Evolutionary conservation across 2,113 vertebrate species (phyloP).

Genomic region (Panthera tigris): DNA sequence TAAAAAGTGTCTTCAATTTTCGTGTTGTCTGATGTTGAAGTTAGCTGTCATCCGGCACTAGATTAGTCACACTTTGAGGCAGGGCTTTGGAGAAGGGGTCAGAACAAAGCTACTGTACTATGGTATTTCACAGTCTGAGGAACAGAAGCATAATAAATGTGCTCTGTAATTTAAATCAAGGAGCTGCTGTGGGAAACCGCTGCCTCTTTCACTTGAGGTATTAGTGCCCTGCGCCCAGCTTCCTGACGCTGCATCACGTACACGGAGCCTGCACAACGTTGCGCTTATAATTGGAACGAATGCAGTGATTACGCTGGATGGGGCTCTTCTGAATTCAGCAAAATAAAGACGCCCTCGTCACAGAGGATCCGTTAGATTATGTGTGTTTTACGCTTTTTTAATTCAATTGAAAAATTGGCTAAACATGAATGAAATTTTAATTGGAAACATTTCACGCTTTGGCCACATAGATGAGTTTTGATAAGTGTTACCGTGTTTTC

Average conservation of each 20-base stretch:
- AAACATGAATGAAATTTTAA: constrained; percentile 91
- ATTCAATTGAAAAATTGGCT: constrained; percentile 90
- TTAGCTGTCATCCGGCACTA: constrained; percentile 91
- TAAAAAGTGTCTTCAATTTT: constrained; percentile 95
- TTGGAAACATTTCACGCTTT: constrained; percentile 88
- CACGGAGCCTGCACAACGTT: constrained; percentile 87
- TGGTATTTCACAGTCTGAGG: constrained; percentile 92
- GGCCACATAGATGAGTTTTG: constrained; percentile 83
- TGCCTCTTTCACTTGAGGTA: constrained; percentile 89
- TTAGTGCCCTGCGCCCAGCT: constrained; percentile 85
- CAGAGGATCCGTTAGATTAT: constrained; percentile 86
- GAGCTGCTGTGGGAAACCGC: constrained; percentile 89
- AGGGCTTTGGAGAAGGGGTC: constrained; percentile 90
- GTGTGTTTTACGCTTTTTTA: constrained; percentile 88
- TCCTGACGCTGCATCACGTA: constrained; percentile 86
- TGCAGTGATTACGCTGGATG: constrained; percentile 89
- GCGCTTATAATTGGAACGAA: constrained; percentile 90
- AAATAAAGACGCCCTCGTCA: constrained; percentile 87
- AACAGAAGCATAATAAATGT: constrained; percentile 91
- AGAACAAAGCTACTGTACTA: constrained; percentile 92
- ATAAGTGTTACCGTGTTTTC: constrained; percentile 82
- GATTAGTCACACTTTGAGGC: constrained; percentile 92
- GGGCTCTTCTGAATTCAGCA: constrained; percentile 86
- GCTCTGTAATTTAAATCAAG: constrained; percentile 93
- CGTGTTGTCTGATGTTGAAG: constrained; percentile 92